Percentiles rank a stretch among this genome's conserved stretches.
These are phyloP conservation scores for Coleophora deauratella DNA, from an alignment of 2,888 invertebrate species.

Conservation along the genomic window DNA sequence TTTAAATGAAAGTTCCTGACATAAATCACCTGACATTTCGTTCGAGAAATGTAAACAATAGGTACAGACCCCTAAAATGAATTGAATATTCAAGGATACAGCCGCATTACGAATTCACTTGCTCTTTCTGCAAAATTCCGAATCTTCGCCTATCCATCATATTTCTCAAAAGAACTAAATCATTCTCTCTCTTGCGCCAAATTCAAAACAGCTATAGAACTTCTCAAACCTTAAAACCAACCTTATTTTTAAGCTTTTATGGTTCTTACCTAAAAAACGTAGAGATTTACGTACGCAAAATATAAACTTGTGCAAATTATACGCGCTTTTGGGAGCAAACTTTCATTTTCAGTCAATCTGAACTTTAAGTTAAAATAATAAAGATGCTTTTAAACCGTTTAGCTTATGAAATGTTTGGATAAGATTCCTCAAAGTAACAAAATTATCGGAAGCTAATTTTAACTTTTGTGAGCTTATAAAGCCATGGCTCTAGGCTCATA, in stretches of 20 bases:
- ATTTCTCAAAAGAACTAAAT: constrained; percentile 1
- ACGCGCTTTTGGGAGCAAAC: constrained; percentile 6
- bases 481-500: too few relatives aligned
- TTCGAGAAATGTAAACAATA: too few relatives aligned
- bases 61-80: too few relatives aligned
- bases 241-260: background rate
- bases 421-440: background rate
- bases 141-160: background rate
- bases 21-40: too few relatives aligned
- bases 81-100: too few relatives aligned
- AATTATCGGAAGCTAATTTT: constrained; percentile 7
- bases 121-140: too few relatives aligned
- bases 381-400: background rate
- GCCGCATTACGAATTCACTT: too few relatives aligned
- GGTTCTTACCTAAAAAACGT: background rate
- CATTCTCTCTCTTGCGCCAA: background rate
- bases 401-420: background rate
- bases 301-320: background rate
- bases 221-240: background rate
- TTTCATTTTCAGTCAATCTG: background rate
- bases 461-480: background rate
- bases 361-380: background rate
- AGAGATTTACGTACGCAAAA: background rate
- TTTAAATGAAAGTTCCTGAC: too few relatives aligned
- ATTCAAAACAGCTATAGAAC: background rate